Evolutionary conservation across 2,888 invertebrate species (phyloP), one percentile per base, ranked within the genome.

Genomic region (Mesochorus sp.): DNA sequence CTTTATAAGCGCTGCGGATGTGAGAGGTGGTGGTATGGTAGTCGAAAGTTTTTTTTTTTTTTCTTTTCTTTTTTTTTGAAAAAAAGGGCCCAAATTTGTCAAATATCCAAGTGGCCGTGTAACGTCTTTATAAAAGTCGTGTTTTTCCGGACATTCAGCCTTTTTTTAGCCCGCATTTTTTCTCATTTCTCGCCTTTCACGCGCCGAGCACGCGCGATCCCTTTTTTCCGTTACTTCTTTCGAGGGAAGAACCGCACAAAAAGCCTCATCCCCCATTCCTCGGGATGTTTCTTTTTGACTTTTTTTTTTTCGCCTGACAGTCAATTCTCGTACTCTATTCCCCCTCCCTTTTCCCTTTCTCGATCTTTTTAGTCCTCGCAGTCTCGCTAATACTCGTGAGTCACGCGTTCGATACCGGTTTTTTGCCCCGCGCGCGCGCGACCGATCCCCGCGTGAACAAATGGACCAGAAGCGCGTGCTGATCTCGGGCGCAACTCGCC

Each of bases 21-120:
- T 55, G 62, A 61, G 26, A 37, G n/a, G 26, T 42, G 68, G 37
- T 14, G 19, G 26, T 1, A n/a, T n/a, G n/a, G n/a, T n/a, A n/a
- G n/a, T n/a, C n/a, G n/a, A n/a, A n/a, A n/a, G n/a, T n/a, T n/a
- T n/a, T n/a, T n/a, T n/a, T n/a, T n/a, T n/a, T n/a, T n/a, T n/a
- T n/a, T n/a, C n/a, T n/a, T n/a, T n/a, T n/a, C n/a, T n/a, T n/a
- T n/a, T n/a, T 14, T 3, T 0, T 1, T 1, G 21, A 47, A 39
- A 47, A 57, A 24, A 81, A 82, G 81, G 84, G 83, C 72, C 80
- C 79, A 87, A 89, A 90, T 89, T 90, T 88, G 87, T 89, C 88
- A 87, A 80, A 83, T 80, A 83, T 77, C 83, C 83, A 85, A 76
- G 79, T 80, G 82, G 68, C 82, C 85, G 84, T 84, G 84, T 84